Evolutionary conservation across 1,140 invertebrate genomes (phyloP).

Genomic region (Aleiodes sp.): DNA sequence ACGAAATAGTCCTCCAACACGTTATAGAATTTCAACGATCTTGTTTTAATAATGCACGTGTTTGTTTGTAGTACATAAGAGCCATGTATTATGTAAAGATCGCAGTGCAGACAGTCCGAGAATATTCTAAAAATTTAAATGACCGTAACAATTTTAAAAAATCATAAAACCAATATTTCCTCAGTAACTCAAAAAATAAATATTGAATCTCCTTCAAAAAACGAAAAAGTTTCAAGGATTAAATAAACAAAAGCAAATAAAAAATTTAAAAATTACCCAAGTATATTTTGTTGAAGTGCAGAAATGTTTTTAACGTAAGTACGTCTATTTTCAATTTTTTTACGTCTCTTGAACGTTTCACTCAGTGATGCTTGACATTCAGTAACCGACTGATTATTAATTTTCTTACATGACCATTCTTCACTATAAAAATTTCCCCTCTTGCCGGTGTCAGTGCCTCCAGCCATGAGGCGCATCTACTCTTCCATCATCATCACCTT

Average conservation of each 20-base stretch:
- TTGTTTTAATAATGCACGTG: slow-evolving; percentile 60
- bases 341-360: slow-evolving; percentile 48
- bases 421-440: slow-evolving; percentile 55
- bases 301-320: slow-evolving; percentile 47
- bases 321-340: slow-evolving; percentile 44
- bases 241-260: neutral
- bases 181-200: neutral
- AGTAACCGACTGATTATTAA: slow-evolving; percentile 42
- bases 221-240: neutral
- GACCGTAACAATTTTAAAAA: slow-evolving; percentile 2
- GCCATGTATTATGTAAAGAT: slow-evolving; percentile 63
- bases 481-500: slow-evolving; percentile 57
- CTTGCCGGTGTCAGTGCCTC: slow-evolving; percentile 54
- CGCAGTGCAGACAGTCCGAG: slow-evolving; percentile 60
- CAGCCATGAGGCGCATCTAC: slow-evolving; percentile 63
- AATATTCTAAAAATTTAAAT: slow-evolving; percentile 56
- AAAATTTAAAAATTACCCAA: slow-evolving; percentile 48
- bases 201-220: neutral
- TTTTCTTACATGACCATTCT: slow-evolving; percentile 33
- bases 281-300: slow-evolving; percentile 51
- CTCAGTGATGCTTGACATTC: slow-evolving; percentile 40
- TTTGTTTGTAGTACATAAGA: slow-evolving; percentile 59
- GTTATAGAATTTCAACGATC: slow-evolving; percentile 61
- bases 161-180: neutral
- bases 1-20: slow-evolving; percentile 54